phyloP scores from a whole-genome alignment of 2,113 vertebrate species.

The Emydocephalus ijimae region DNA sequence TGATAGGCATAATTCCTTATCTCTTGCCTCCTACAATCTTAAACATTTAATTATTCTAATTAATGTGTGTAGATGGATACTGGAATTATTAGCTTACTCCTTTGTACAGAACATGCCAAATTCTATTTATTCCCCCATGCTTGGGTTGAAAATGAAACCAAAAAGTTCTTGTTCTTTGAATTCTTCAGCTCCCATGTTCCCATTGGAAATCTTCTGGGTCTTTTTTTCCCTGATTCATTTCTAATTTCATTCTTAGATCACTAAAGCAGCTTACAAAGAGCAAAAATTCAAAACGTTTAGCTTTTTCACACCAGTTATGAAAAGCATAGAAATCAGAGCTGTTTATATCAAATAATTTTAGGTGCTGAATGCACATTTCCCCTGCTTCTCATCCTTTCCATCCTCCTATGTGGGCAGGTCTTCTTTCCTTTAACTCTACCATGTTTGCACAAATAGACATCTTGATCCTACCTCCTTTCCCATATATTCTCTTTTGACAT shows the following conservation, averaged over 20 bases:
- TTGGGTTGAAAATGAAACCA: neutral
- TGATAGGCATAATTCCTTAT: neutral
- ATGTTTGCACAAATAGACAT: no score
- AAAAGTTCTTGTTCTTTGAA: neutral
- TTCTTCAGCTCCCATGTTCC: neutral
- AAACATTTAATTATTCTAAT: neutral
- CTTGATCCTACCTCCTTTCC: no score
- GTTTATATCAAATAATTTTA: neutral
- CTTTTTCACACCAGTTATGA: neutral
- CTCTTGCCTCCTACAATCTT: neutral
- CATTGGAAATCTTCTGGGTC: neutral
- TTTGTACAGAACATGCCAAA: neutral
- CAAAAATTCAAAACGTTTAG: neutral
- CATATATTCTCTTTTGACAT: no score
- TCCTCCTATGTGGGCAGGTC: no score
- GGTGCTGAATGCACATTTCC: no score
- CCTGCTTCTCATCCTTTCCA: no score
- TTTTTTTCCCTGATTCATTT: neutral
- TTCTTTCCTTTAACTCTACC: no score
- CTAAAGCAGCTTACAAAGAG: neutral
- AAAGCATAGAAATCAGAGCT: neutral
- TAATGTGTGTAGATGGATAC: neutral
- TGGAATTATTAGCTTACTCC: neutral
- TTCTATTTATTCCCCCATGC: neutral
- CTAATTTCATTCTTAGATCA: neutral